Conservation (phyloP, 2,888 invertebrate species). For the Philonicus albiceps region DNA sequence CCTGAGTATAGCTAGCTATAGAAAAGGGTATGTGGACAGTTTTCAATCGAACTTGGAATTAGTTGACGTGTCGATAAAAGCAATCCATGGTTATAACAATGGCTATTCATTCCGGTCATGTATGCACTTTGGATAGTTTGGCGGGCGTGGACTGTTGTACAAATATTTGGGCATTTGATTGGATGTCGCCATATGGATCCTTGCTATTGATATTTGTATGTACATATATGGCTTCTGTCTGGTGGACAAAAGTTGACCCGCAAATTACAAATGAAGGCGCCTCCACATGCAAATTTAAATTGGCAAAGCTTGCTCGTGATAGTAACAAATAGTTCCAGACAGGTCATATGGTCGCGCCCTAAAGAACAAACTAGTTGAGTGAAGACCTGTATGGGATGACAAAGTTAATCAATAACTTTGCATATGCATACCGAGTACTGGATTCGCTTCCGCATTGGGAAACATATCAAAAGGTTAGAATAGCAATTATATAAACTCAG, state of each 20-base stretch:
- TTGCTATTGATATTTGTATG: not conserved
- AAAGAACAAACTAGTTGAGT: not conserved
- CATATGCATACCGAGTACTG: not conserved
- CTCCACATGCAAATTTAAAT: conserved; percentile 20
- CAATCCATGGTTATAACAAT: not conserved
- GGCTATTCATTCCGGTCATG: not conserved
- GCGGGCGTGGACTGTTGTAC: not conserved
- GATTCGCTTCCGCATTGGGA: not conserved
- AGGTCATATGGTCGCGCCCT: not conserved
- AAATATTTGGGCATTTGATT: conserved; percentile 6
- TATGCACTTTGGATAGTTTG: not conserved
- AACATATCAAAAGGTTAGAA: not conserved
- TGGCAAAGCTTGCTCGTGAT: not conserved
- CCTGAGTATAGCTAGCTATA: not conserved
- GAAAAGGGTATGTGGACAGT: not conserved
- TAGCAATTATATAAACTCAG: not conserved
- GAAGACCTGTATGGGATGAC: not conserved
- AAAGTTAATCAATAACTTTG: not conserved
- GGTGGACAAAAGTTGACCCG: conserved; percentile 4
- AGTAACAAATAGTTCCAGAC: not conserved
- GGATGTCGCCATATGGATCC: not conserved
- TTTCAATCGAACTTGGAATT: not conserved
- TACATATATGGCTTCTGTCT: not conserved
- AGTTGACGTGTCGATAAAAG: conserved; percentile 19
- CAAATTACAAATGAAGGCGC: conserved; percentile 13